Conservation (phyloP, 2,888 invertebrate species). For the Drosophila tripunctata region DNA sequence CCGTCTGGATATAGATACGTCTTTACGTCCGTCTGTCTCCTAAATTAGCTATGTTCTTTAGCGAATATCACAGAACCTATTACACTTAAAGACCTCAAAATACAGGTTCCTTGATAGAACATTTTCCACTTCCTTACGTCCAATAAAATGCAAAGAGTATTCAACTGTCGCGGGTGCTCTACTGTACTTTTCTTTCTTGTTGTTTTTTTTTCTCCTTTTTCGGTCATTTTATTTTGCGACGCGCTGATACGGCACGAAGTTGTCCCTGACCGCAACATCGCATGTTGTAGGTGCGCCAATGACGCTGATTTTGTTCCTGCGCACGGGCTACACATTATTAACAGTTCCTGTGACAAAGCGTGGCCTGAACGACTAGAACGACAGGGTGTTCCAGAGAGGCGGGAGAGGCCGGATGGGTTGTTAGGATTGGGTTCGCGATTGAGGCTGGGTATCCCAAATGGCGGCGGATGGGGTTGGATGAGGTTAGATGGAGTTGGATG, state of each 20-base stretch:
- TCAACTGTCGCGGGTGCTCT: too few species aligned
- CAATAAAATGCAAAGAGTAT: too few species aligned
- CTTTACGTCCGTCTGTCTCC: too few species aligned
- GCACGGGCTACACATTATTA: constrained; percentile 71
- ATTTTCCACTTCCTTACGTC: too few species aligned
- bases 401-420: neutral
- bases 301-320: constrained; percentile 81
- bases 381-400: neutral
- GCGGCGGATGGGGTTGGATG: neutral
- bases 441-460: constrained; percentile 1
- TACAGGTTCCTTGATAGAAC: too few species aligned
- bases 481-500: too few species aligned
- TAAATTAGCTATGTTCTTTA: too few species aligned
- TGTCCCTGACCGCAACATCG: constrained; percentile 80
- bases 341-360: constrained; percentile 79
- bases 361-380: constrained; percentile 26
- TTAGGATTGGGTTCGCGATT: neutral
- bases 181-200: too few species aligned
- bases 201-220: constrained; percentile 17
- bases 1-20: too few species aligned
- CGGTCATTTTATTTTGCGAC: constrained; percentile 65
- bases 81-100: too few species aligned
- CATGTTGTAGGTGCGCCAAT: constrained; percentile 83
- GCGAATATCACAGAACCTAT: too few species aligned
- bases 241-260: constrained; percentile 79